Conservation (phyloP, 2,888 invertebrate species). For the Liopterus haemorrhoidalis region DNA sequence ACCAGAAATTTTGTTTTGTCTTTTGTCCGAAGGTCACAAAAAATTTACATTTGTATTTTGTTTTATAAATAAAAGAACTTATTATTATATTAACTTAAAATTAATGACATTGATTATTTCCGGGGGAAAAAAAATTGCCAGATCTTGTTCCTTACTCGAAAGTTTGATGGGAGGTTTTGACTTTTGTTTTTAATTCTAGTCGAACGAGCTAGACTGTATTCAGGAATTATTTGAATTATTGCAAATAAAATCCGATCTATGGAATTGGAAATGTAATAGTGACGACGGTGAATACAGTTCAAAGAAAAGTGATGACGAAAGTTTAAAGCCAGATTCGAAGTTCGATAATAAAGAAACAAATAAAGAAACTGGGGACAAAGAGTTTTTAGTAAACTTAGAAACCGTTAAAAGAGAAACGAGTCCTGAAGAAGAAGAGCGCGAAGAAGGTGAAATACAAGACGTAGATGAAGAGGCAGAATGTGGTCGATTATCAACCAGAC, state of each 20-base stretch:
- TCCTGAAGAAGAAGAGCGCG: slow-evolving; percentile 41
- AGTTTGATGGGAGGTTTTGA: too few species aligned
- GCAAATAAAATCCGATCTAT: slow-evolving; percentile 79
- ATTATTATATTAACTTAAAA: too few species aligned
- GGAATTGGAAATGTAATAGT: slow-evolving; percentile 48
- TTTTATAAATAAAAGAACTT: too few species aligned
- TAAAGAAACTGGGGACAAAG: slow-evolving; percentile 23
- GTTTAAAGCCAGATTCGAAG: slow-evolving; percentile 50
- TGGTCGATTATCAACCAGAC: slow-evolving; percentile 51
- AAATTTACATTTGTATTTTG: too few species aligned
- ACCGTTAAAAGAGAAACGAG: slow-evolving; percentile 42
- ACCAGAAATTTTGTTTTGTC: too few species aligned
- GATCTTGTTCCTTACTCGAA: too few species aligned
- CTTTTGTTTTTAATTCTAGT: slow-evolving; percentile 49
- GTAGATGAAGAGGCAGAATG: slow-evolving; percentile 48
- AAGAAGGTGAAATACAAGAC: slow-evolving; percentile 49
- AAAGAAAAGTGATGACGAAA: slow-evolving; percentile 48
- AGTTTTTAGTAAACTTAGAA: slow-evolving; percentile 25
- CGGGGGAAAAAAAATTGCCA: too few species aligned
- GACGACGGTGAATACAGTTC: slow-evolving; percentile 51
- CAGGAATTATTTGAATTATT: slow-evolving; percentile 76
- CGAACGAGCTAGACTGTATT: slow-evolving; percentile 73
- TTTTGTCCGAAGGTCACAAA: too few species aligned
- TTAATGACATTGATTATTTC: too few species aligned
- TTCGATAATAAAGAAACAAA: slow-evolving; percentile 49